A percentile compares a stretch with the other conserved stretches of the same genome.
Evolutionary conservation across 2,888 invertebrate species (phyloP).

Genomic region (Frankliniella fusca): DNA sequence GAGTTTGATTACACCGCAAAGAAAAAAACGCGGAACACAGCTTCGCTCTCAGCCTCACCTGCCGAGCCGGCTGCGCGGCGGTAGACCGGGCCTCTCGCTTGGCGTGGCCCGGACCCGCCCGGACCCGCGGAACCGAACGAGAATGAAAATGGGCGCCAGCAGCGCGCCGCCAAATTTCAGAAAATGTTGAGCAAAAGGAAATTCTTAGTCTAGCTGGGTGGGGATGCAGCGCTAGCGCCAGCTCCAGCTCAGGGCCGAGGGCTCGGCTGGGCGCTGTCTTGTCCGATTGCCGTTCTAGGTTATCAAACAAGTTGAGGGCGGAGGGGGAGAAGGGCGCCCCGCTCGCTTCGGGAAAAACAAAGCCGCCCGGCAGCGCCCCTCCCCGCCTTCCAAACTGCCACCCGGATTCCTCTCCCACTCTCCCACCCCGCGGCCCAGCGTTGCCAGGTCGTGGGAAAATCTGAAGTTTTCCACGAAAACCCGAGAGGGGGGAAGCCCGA

Average conservation of each 20-base stretch:
- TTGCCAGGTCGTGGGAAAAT: slow-evolving; percentile 4
- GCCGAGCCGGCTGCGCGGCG: no score
- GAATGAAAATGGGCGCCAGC: neutral
- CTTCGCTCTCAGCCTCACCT: no score
- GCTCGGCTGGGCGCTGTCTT: no score
- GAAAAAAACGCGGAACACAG: neutral
- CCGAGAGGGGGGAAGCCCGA: no score
- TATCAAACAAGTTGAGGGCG: no score
- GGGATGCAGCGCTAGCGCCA: neutral
- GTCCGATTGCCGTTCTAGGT: no score
- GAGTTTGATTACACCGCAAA: slow-evolving; percentile 26
- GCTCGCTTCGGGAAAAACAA: neutral
- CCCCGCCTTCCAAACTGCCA: neutral
- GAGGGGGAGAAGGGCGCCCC: neutral
- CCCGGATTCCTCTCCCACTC: neutral
- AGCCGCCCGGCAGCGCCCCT: neutral
- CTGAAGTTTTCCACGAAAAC: no score
- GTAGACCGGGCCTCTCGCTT: no score
- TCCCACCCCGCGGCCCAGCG: neutral
- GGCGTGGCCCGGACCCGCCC: neutral
- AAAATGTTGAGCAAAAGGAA: neutral
- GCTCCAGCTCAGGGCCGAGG: no score
- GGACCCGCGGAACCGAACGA: neutral
- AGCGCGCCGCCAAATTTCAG: neutral
- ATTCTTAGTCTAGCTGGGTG: neutral